A percentile compares a stretch with the other conserved stretches of the same genome.
Conservation (phyloP, 92 coral and sea anemone species). For the Plumapathes pennacea region DNA sequence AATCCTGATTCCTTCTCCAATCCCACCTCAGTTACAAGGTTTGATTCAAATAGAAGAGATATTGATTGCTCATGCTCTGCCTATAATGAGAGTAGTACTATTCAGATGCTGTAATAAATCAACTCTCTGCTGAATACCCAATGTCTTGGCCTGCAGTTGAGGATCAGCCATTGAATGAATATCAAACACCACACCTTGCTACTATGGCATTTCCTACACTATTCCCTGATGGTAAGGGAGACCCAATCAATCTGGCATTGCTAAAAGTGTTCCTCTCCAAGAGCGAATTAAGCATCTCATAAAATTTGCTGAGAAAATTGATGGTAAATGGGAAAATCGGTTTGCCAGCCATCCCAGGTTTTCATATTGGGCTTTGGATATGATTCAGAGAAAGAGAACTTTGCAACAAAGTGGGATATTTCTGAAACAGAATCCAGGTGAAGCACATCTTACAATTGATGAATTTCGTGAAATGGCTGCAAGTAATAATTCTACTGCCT, state of each 20-base stretch:
- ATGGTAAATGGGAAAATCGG: constrained; percentile 41
- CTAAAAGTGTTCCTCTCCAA: constrained; percentile 22
- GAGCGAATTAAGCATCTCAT: constrained; percentile 28
- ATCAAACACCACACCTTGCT: constrained; percentile 52
- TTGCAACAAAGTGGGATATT: constrained; percentile 63
- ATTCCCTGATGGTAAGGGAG: constrained; percentile 49
- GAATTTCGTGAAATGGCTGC: constrained; percentile 46
- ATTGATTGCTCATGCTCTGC: constrained; percentile 72
- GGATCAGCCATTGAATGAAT: constrained; percentile 45
- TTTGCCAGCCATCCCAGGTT: constrained; percentile 63
- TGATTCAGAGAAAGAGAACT: constrained; percentile 52
- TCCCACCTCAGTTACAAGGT: constrained; percentile 51
- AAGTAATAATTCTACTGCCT: constrained; percentile 26
- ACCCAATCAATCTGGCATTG: constrained; percentile 28
- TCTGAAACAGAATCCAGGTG: constrained; percentile 65
- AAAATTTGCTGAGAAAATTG: constrained; percentile 41
- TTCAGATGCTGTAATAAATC: constrained; percentile 37
- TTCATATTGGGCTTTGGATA: constrained; percentile 71
- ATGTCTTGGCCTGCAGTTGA: constrained; percentile 52
- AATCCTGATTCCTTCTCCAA: constrained; percentile 66
- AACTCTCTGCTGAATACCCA: constrained; percentile 3
- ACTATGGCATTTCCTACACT: constrained; percentile 56
- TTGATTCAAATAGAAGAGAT: constrained; percentile 68
- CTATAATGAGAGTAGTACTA: constrained; percentile 66
- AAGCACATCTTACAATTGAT: constrained; percentile 56